Evolutionary conservation across 2,797 vertebrate genomes (phyloP).

Genomic region (Taeniopygia guttata): DNA sequence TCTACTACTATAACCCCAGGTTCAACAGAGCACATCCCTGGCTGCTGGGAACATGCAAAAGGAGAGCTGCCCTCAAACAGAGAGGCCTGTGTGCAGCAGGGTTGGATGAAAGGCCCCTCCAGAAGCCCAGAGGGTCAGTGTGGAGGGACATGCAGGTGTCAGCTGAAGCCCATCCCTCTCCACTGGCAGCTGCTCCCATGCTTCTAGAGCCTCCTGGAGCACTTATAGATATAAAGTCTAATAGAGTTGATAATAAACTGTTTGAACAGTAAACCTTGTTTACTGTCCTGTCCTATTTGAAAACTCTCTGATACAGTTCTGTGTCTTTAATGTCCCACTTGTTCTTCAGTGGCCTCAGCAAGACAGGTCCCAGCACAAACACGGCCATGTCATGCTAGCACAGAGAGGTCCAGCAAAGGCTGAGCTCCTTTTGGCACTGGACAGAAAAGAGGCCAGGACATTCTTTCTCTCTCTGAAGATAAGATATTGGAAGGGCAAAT

Average conservation of each 20-base stretch:
- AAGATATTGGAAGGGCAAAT: neutral
- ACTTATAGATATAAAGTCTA: neutral
- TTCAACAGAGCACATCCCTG: neutral
- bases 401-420: neutral
- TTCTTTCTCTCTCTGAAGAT: neutral
- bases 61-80: neutral
- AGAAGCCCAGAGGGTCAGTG: neutral
- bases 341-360: neutral
- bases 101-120: neutral
- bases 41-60: neutral
- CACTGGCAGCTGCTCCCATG: neutral
- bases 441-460: neutral
- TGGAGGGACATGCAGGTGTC: neutral
- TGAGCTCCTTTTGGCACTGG: neutral
- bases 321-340: neutral
- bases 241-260: neutral
- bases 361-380: neutral
- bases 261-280: neutral
- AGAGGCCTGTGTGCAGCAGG: neutral
- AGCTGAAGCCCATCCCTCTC: neutral
- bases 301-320: neutral
- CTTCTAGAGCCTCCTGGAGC: neutral
- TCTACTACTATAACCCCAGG: neutral
- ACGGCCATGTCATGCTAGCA: fast-evolving
- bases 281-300: neutral